Evolutionary conservation across 2,888 invertebrate species (phyloP).

Genomic region (Drosophila putrida): DNA sequence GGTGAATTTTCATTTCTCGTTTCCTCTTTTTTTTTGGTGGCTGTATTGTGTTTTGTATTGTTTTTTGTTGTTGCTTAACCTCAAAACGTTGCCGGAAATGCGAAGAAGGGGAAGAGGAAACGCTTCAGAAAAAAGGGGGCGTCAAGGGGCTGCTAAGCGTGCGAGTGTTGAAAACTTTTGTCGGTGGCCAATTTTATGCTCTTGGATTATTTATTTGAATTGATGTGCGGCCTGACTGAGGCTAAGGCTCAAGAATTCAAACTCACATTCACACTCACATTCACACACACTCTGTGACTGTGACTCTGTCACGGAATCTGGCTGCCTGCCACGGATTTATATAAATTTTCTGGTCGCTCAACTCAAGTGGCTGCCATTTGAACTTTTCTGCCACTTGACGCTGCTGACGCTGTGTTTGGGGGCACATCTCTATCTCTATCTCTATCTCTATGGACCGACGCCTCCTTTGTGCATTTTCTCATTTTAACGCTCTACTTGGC

Average conservation of each 20-base stretch:
- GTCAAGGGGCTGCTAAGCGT: constrained; percentile 31
- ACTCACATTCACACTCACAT: no score
- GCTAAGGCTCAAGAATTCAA: neutral
- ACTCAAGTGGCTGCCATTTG: constrained; percentile 57
- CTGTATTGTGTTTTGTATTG: constrained; percentile 2
- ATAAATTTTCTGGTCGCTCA: constrained; percentile 52
- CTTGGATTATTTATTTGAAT: constrained; percentile 81
- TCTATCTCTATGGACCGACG: neutral
- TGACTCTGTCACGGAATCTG: no score
- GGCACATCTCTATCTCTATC: neutral
- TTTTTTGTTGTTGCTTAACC: constrained; percentile 19
- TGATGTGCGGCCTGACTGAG: constrained; percentile 68
- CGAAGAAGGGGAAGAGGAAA: neutral
- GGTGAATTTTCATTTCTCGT: constrained; percentile 30
- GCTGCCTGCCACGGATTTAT: no score
- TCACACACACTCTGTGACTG: no score
- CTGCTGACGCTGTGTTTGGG: neutral
- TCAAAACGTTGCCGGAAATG: constrained; percentile 22
- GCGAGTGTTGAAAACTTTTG: constrained; percentile 67
- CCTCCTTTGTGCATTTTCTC: constrained; percentile 10
- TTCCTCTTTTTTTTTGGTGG: constrained; percentile 2
- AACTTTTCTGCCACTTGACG: constrained; percentile 35
- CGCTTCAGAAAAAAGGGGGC: neutral
- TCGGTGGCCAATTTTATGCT: constrained; percentile 77
- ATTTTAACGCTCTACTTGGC: constrained; percentile 10